Conservation (phyloP, 2,113 vertebrate genomes). For the Arvicanthis niloticus region DNA sequence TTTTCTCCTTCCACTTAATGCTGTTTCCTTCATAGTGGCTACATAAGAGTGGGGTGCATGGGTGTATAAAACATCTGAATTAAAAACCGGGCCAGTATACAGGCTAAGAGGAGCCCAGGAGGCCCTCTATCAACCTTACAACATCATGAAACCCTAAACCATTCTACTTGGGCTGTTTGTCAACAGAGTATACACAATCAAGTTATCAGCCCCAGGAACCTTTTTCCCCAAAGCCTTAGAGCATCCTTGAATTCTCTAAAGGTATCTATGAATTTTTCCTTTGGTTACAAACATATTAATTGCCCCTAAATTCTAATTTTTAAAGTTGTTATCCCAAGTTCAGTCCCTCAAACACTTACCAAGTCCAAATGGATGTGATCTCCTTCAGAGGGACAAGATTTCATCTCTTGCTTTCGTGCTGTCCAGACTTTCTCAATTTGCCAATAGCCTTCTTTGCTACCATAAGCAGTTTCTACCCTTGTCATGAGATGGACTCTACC, state of each 20-base stretch:
- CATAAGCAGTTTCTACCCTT: neutral
- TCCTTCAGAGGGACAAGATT: neutral
- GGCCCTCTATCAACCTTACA: neutral
- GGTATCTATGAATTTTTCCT: neutral
- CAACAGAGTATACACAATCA: neutral
- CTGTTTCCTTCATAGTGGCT: neutral
- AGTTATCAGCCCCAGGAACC: neutral
- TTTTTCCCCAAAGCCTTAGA: neutral
- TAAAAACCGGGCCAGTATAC: neutral
- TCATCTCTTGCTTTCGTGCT: neutral
- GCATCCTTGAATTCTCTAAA: neutral
- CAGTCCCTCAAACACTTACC: neutral
- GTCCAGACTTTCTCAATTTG: neutral
- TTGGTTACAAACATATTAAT: slow-evolving; percentile 27
- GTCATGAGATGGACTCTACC: neutral
- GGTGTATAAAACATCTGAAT: neutral
- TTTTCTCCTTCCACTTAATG: slow-evolving; percentile 29
- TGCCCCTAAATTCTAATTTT: slow-evolving; percentile 18
- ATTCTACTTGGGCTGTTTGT: slow-evolving; percentile 23
- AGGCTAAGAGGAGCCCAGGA: neutral
- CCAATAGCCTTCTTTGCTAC: neutral
- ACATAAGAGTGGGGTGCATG: neutral
- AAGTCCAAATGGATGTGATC: neutral
- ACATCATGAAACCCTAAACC: slow-evolving; percentile 3
- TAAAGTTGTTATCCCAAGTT: neutral